phyloP scores from a whole-genome alignment of 2,113 vertebrate genomes.

The Rhombomys opimus region DNA sequence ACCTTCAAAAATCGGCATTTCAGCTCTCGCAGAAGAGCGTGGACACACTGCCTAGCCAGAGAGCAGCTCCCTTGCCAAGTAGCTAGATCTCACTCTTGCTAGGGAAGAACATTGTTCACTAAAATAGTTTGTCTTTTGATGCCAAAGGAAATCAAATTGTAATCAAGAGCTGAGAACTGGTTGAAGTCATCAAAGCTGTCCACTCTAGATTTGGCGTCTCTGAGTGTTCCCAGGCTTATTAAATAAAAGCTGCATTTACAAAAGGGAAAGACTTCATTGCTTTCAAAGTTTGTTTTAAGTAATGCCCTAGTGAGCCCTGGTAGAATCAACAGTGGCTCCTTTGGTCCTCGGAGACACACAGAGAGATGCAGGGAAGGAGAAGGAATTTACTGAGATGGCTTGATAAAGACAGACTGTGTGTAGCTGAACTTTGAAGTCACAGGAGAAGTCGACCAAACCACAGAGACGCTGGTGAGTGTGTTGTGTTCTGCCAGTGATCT shows the following conservation, averaged over 20 bases:
- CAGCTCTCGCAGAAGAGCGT: conserved; percentile 78
- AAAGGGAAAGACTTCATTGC: conserved; percentile 84
- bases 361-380: neutral
- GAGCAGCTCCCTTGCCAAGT: conserved; percentile 84
- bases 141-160: conserved; percentile 94
- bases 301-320: conserved; percentile 78
- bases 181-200: conserved; percentile 92
- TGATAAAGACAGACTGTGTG: neutral
- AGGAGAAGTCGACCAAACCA: neutral
- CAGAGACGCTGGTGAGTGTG: neutral
- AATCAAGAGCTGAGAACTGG: conserved; percentile 90
- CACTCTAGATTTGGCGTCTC: conserved; percentile 88
- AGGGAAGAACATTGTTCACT: conserved; percentile 95
- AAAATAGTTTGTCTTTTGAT: conserved; percentile 94
- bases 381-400: neutral
- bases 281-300: conserved; percentile 87
- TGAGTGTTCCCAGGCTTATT: conserved; percentile 89
- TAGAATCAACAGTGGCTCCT: neutral
- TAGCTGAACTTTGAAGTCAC: neutral
- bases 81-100: conserved; percentile 85
- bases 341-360: neutral
- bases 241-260: conserved; percentile 88
- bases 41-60: conserved; percentile 82
- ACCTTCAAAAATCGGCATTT: conserved; percentile 73
- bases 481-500: neutral